Conservation (phyloP, 2,113 vertebrate genomes). For the Lanius collurio region DNA sequence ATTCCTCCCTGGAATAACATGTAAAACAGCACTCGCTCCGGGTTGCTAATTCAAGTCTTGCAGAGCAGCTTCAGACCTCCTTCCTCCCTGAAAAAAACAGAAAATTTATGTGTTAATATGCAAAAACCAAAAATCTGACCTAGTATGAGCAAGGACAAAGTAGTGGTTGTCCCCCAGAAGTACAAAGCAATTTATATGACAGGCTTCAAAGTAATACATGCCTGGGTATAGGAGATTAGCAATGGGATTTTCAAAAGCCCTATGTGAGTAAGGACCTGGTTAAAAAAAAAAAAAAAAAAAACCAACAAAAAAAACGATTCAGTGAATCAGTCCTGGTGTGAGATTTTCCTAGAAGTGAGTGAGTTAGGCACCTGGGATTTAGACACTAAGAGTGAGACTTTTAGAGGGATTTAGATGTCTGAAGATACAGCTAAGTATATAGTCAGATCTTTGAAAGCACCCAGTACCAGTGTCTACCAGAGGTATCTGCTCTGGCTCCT, state of each 20-base stretch:
- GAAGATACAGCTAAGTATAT: constrained; percentile 6
- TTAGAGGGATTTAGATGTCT: constrained; percentile 55
- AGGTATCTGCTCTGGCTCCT: background rate
- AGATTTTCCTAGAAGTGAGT: constrained; percentile 52
- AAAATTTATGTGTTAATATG: background rate
- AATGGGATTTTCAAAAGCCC: constrained; percentile 43
- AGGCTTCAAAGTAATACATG: constrained; percentile 32
- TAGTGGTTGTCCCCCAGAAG: constrained; percentile 27
- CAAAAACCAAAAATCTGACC: background rate
- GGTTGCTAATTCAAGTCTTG: background rate
- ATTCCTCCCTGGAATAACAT: background rate
- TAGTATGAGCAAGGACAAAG: background rate
- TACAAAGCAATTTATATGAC: constrained; percentile 25
- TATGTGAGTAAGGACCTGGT: constrained; percentile 5
- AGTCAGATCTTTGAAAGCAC: constrained; percentile 16
- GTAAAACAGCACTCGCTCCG: rapidly evolving
- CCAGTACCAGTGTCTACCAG: background rate
- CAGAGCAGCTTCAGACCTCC: background rate
- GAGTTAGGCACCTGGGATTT: constrained; percentile 58
- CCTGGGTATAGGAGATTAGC: constrained; percentile 54
- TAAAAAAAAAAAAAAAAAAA: background rate
- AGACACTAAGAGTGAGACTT: constrained; percentile 41
- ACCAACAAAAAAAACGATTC: background rate
- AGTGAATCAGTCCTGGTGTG: background rate
- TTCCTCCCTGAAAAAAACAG: rapidly evolving